Evolutionary conservation across 2,797 vertebrate genomes (phyloP), one percentile per base, ranked within the genome.

Genomic region (Myoxocephalus aenaeus): DNA sequence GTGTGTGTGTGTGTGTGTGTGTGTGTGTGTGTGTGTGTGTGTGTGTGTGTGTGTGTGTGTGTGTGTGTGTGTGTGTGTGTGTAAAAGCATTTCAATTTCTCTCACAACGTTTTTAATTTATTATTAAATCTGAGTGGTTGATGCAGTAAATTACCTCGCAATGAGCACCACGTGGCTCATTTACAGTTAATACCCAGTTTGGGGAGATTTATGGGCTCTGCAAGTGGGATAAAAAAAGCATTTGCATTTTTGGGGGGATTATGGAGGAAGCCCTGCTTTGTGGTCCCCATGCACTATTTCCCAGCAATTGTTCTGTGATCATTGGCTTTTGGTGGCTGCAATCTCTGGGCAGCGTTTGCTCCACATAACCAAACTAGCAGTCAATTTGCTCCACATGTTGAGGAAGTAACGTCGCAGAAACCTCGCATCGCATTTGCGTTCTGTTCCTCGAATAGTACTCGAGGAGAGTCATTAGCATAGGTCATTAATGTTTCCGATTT

Each of bases 181-280:
- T 91, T 90, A 68, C 67, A 66, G 59, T 83, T 88, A 84, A 88
- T 86, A 75, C 72, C 77, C 81, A 80, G 73, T 92, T 90, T 89
- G 84, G 72, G 59, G 65, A 90, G 85, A 89, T 90, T 85, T 83
- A 84, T 81, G 56, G 59, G 29, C 56, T 77, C 72, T 77, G 69
- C 57, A 42, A 81, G 69, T 54, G n/a, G 79, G 73, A 85, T 83
- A 34, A 75, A 75, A 75, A 87, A 75, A 9, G 68, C 64, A 82
- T 87, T 89, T 80, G 70, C 80, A 83, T 87, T 80, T 80, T 75
- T 69, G 44, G 25, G 22, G 36, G 80, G 86, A 85, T 88, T 85
- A 84, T 17, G 32, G 57, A 63, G 25, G 71, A 82, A 78, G 54
- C 34, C 25, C 17, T 56, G 36, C 75, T 82, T 82, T 76, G 75